Evolutionary conservation across 2,797 vertebrate species (phyloP).

Genomic region (Eulemur albifrons): DNA sequence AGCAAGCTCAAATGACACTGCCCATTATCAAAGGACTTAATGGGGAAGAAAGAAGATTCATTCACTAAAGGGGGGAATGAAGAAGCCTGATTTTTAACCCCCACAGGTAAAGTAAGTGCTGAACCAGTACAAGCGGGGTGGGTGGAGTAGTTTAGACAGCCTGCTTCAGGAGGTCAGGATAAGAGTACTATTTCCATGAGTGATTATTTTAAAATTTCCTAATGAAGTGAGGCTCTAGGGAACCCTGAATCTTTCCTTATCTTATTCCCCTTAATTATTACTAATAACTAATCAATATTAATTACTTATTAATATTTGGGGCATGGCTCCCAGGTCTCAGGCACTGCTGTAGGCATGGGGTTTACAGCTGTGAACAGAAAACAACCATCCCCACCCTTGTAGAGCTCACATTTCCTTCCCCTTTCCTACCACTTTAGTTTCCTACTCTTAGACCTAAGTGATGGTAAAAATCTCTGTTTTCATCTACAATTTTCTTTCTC

Average conservation of each 20-base stretch:
- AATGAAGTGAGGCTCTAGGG: background rate
- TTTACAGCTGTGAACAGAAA: background rate
- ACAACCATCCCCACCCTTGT: background rate
- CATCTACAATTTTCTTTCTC: background rate
- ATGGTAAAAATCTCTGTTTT: background rate
- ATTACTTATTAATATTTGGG: background rate
- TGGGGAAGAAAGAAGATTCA: background rate
- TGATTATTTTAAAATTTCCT: background rate
- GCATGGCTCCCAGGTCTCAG: background rate
- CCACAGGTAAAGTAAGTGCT: background rate
- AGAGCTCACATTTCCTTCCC: background rate
- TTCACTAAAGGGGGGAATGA: too few relatives aligned
- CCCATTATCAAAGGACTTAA: rapidly evolving
- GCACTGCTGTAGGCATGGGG: background rate
- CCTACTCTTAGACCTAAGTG: background rate
- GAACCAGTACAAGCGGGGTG: rapidly evolving
- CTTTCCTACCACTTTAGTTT: background rate
- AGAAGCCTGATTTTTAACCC: background rate
- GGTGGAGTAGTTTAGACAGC: rapidly evolving
- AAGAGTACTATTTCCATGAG: background rate
- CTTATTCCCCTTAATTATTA: background rate
- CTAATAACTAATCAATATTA: too few relatives aligned
- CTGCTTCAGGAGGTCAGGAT: background rate
- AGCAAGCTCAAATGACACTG: too few relatives aligned
- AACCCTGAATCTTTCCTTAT: background rate